Evolutionary conservation across 2,888 invertebrate species (phyloP).

Genomic region (Amiota mariae): DNA sequence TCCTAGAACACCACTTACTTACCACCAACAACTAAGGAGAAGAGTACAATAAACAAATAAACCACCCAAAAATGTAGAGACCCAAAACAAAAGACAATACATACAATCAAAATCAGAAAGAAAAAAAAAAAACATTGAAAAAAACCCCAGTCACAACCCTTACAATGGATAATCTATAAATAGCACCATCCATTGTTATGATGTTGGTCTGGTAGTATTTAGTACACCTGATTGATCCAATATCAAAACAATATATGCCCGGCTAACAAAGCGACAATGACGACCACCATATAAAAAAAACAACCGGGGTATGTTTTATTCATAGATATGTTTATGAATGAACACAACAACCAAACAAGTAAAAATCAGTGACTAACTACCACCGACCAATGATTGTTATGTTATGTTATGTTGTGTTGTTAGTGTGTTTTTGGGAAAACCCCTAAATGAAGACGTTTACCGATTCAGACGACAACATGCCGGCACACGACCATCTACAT

Average conservation of each 20-base stretch:
- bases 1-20: too few relatives aligned
- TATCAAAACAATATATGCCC: neutral
- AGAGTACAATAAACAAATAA: constrained; percentile 9
- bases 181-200: neutral
- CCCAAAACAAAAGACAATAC: neutral
- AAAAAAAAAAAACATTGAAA: too few relatives aligned
- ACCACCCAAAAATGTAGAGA: constrained; percentile 13
- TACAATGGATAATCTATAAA: neutral
- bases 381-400: constrained; percentile 56
- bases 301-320: constrained; percentile 58
- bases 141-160: constrained; percentile 9
- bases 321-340: constrained; percentile 53
- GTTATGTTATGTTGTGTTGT: neutral
- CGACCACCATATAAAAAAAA: too few relatives aligned
- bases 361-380: constrained; percentile 55
- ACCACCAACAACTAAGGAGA: neutral
- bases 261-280: neutral
- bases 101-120: neutral
- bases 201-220: neutral
- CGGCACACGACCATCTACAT: constrained; percentile 43
- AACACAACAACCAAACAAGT: constrained; percentile 43
- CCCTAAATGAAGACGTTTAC: constrained; percentile 63
- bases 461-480: constrained; percentile 59
- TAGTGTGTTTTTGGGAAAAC: constrained; percentile 56
- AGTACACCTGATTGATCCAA: constrained; percentile 28